Evolutionary conservation across 2,797 vertebrate species (phyloP).

Genomic region (Leptodactylus fallax): DNA sequence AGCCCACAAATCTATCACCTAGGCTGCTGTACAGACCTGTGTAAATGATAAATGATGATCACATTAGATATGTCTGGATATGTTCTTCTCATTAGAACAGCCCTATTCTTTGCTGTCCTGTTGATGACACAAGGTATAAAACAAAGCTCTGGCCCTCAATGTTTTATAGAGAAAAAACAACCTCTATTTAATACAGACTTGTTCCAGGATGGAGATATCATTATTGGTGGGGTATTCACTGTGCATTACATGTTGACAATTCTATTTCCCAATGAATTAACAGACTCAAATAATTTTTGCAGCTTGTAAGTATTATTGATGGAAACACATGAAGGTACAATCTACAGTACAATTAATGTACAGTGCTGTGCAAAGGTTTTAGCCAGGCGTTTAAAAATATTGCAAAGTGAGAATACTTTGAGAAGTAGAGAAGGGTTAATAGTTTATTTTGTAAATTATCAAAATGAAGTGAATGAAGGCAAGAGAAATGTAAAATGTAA

Average conservation of each 20-base stretch:
- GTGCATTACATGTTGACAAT: not conserved
- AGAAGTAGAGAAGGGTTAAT: too few species aligned
- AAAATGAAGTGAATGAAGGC: too few species aligned
- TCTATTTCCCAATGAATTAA: not conserved
- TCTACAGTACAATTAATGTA: too few species aligned
- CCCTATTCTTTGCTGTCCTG: too few species aligned
- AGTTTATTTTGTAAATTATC: too few species aligned
- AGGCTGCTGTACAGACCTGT: not conserved
- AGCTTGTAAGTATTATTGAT: not conserved
- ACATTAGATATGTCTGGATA: not conserved
- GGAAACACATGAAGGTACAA: too few species aligned
- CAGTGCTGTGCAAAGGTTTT: too few species aligned
- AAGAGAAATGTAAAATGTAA: too few species aligned
- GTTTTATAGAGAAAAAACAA: not conserved
- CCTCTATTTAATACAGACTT: not conserved
- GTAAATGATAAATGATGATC: not conserved
- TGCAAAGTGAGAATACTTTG: too few species aligned
- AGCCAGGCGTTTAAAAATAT: too few species aligned
- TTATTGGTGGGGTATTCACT: constrained; percentile 8
- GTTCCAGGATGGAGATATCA: constrained; percentile 1
- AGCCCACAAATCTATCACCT: not conserved
- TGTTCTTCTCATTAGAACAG: not conserved
- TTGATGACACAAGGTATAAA: not conserved
- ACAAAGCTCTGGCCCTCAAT: not conserved
- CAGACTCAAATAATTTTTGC: not conserved